Evolutionary conservation across 64 coral and sea anemone genomes (phyloP), one percentile per base, ranked within the genome.

Genomic region (Catalaphyllia jardinei): DNA sequence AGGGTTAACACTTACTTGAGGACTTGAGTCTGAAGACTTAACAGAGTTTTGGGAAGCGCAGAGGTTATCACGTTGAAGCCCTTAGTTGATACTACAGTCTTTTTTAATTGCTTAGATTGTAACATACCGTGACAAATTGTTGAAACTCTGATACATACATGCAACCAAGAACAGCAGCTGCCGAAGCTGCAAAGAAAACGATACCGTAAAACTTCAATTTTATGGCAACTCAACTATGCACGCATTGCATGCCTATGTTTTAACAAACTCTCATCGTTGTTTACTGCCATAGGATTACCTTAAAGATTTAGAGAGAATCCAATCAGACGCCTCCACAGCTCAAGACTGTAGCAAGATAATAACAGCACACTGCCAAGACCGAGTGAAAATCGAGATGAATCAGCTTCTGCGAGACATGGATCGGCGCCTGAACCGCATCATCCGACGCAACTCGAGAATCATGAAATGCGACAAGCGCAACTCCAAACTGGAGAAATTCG

Each of bases 401-500:
- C 95, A 97, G 33, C 61, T 62, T 46, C 85, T 97, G 8, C 88
- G 92, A 29, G 54, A 83, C 28, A 65, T 97, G 46, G 95, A 97
- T 31, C 81, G 95, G 49, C 69, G 95, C 25, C 77, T 97, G 29
- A 97, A 93, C 62, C 95, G 95, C 0, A 97, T 97, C 52, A 91
- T 97, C 3, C 88, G 95, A 4, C 91, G 95, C 35, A 76, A 97
- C 33, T 97, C 95, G 20, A 63, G 95, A 16, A 79, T 97, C 64
- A 97, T 97, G 95, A 97, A 97, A 77, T 97, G 95, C 22, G 95
- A 97, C 86, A 85, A 89, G 55, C 86, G 86, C 24, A 96, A 97
- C 83, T 46, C 91, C 0, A 97, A 97, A 80, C 91, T 97, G 20
- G 95, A 97, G 28, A 62, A 78, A 73, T 97, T 97, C 87, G 95